A percentile compares a stretch with the other conserved stretches of the same genome.
Evolutionary conservation across 2,113 vertebrate species (phyloP).

Genomic region (Egretta garzetta): DNA sequence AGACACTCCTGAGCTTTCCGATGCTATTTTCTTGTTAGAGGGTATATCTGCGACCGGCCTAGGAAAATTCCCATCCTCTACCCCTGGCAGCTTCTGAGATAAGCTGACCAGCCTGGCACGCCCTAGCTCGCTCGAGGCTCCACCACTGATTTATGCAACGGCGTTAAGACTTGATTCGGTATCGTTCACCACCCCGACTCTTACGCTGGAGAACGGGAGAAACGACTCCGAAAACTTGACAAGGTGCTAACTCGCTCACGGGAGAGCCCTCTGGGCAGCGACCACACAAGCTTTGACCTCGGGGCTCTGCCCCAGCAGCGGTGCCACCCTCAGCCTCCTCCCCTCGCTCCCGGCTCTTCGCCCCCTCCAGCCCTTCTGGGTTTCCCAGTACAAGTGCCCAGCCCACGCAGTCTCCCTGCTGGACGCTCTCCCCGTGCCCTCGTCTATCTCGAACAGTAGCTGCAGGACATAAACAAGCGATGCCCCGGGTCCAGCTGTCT

Average conservation of each 20-base stretch:
- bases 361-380: background rate
- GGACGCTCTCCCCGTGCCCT: background rate
- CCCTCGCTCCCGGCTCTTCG: background rate
- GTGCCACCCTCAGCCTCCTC: background rate
- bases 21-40: background rate
- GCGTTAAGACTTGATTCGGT: background rate
- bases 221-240: background rate
- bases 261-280: rapidly evolving
- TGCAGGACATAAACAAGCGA: background rate
- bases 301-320: rapidly evolving
- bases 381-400: background rate
- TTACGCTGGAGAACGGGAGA: background rate
- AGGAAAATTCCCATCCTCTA: background rate
- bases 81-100: background rate
- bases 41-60: background rate
- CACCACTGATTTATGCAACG: background rate
- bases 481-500: background rate
- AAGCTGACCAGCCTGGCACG: background rate
- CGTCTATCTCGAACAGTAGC: background rate
- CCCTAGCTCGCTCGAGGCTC: background rate
- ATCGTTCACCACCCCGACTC: background rate
- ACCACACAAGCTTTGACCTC: background rate
- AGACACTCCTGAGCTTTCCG: background rate
- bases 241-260: background rate
- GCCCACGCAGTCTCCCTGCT: background rate